Base-by-base conservation (phyloP, 1,140 invertebrate species). In the Drosophila trapezifrons region DNA sequence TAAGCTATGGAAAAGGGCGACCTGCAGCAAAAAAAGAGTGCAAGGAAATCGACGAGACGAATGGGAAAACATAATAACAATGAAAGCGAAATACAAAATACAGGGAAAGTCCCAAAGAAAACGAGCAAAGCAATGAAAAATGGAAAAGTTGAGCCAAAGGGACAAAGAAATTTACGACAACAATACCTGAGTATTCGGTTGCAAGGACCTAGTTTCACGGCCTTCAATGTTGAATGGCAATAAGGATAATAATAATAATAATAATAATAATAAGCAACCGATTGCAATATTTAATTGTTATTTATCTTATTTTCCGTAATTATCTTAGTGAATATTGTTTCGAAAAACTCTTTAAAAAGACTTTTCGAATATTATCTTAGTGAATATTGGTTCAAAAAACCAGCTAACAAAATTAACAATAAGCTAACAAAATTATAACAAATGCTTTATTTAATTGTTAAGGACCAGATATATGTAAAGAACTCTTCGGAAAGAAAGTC, bases 1-100 rank as follows among this genome's bases (percentile, higher is more conserved):
- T 87, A 87, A 87, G 80, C 80, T 49, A 60, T 54, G 49, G 47
- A 58, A 66, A 35, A 15, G 54, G 47, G 42, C 62, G 47, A 51
- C 22, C 73, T 46, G 45, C 58, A 57, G 25, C 37, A 37, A 18
- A 32, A 18, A 32, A 45, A 40, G 29, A 32, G 56, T 20, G 15
- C 4, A 20, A 8, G 18, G 51, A 47, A 27, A 51, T 17, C 38
- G 43, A 63, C 29, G 37, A 72, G 27, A 51, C 51, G 73, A 66
- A 45, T 58, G 59, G 32, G 46, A 46, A 55, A 43, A 62, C 27
- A 65, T 69, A 73, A 79, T 60, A 73, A 72, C 62, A 73, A 72
- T 69, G 55, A 45, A 58, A 58, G 49, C 18, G 59, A 70, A 76
- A 66, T 66, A 25, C 56, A 56, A 72, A 59, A 40, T 37, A 4